Conservation (phyloP, 2,797 vertebrate genomes). For the Pteronotus mesoamericanus region DNA sequence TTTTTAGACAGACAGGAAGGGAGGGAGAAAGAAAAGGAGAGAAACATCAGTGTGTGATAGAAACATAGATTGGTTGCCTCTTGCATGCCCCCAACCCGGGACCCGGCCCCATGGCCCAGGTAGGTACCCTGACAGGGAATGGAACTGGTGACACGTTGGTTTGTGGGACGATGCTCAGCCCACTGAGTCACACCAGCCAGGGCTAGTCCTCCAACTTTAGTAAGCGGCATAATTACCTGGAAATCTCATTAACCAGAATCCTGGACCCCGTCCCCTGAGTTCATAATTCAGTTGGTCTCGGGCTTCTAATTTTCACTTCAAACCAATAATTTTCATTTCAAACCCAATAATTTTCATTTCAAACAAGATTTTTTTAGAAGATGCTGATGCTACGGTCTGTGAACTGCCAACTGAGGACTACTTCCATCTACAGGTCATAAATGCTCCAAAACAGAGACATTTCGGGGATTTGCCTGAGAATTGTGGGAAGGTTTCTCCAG, state of each 20-base stretch:
- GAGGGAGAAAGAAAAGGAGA: neutral
- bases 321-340: constrained; percentile 9
- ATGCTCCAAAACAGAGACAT: neutral
- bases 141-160: neutral
- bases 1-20: neutral
- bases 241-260: neutral
- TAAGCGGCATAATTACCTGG: neutral
- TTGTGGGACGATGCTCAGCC: neutral
- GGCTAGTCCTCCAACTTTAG: neutral
- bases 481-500: neutral
- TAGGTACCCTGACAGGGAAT: no score
- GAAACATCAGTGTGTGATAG: no score
- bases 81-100: neutral
- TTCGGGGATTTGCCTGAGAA: neutral
- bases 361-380: neutral
- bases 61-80: neutral
- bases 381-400: neutral
- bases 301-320: neutral
- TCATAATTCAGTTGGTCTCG: constrained; percentile 2
- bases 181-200: neutral
- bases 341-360: neutral
- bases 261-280: neutral
- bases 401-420: neutral
- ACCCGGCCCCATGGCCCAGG: no score
- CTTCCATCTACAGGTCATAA: neutral